Conservation (phyloP, 2,797 vertebrate genomes). For the Bovichtus diacanthus region DNA sequence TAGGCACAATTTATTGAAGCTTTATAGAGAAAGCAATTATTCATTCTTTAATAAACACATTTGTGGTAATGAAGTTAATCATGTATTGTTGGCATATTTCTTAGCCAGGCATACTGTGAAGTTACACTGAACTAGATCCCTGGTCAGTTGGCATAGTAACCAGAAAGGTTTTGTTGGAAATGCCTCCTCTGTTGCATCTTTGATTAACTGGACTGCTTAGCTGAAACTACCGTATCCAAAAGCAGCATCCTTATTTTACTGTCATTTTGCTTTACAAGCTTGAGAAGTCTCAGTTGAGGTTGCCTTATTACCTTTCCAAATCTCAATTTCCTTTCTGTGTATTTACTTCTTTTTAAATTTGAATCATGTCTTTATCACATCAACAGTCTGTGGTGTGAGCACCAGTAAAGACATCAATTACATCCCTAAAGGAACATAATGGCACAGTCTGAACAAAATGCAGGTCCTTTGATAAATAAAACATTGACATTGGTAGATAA, state of each 20-base stretch:
- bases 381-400: too few relatives aligned
- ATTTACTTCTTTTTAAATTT: neutral
- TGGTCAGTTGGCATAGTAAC: constrained; percentile 57
- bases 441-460: neutral
- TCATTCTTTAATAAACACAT: neutral
- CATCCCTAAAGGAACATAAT: neutral
- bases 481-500: neutral
- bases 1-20: neutral
- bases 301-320: too few relatives aligned
- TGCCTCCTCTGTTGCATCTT: constrained; percentile 26
- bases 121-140: neutral
- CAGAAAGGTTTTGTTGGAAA: constrained; percentile 36
- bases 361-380: too few relatives aligned
- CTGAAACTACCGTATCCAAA: neutral
- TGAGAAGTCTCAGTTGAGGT: neutral
- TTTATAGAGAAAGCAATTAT: neutral
- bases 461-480: neutral
- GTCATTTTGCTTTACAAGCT: constrained; percentile 3
- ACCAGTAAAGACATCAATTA: neutral
- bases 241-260: neutral
- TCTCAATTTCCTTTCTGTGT: neutral
- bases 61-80: neutral
- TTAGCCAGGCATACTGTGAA: neutral
- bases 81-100: neutral
- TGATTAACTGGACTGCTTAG: constrained; percentile 25